These are phyloP conservation scores for Amblyornis subalaris DNA, from an alignment of 2,113 vertebrate genomes.

Conservation along the genomic window DNA sequence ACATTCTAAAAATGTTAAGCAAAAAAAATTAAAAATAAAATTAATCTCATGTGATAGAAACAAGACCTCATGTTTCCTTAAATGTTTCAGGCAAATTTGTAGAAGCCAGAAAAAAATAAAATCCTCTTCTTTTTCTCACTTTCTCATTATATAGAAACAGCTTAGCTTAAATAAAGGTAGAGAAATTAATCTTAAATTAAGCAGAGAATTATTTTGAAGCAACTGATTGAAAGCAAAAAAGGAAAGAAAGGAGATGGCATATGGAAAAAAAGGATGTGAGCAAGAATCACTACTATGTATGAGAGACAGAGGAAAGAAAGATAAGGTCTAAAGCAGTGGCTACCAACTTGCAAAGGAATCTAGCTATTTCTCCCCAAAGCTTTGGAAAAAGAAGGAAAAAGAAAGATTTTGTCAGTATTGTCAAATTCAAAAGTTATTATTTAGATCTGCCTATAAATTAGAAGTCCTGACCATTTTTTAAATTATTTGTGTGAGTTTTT, in stretches of 20 bases:
- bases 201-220: background rate
- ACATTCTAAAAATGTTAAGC: background rate
- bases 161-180: background rate
- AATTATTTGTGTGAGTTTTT: background rate
- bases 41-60: background rate
- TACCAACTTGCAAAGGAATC: background rate
- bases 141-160: background rate
- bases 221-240: background rate
- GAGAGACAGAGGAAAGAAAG: background rate
- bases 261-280: background rate
- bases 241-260: background rate
- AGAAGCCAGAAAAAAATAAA: background rate
- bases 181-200: background rate
- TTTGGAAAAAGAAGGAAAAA: background rate
- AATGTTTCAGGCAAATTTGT: background rate
- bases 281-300: background rate
- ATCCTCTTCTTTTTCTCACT: background rate
- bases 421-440: background rate
- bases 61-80: background rate
- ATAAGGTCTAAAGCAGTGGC: background rate
- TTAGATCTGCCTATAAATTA: fast-evolving
- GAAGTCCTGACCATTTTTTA: background rate
- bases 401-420: background rate
- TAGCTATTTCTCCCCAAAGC: background rate
- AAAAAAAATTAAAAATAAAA: background rate